Evolutionary conservation across 2,797 vertebrate genomes (phyloP).

Genomic region (Lepidocolaptes lacrymiger): DNA sequence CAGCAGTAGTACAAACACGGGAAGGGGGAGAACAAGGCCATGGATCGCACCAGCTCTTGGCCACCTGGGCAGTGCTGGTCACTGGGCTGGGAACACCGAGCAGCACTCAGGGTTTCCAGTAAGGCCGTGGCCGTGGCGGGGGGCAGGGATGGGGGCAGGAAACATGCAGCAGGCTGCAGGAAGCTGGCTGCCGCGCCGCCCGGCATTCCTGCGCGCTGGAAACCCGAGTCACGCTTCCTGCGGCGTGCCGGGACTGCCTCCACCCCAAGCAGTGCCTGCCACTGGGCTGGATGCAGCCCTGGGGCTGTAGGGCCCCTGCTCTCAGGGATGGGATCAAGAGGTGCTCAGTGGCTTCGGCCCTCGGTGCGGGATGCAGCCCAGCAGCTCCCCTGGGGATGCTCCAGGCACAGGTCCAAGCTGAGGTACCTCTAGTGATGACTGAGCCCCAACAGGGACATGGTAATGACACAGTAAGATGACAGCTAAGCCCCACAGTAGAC

Average conservation of each 20-base stretch:
- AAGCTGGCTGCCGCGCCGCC: constrained; percentile 65
- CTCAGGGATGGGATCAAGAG: fast-evolving
- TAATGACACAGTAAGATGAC: fast-evolving
- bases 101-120: constrained; percentile 69
- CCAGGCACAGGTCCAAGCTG: neutral
- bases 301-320: neutral
- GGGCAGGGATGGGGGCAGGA: constrained; percentile 78
- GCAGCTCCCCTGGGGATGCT: neutral
- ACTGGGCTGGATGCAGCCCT: fast-evolving
- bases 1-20: neutral
- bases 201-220: constrained; percentile 68
- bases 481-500: neutral
- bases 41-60: neutral
- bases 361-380: neutral
- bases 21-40: neutral
- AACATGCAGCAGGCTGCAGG: constrained; percentile 77
- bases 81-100: neutral
- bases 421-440: fast-evolving
- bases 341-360: fast-evolving
- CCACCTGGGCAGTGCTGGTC: neutral
- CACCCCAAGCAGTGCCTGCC: neutral
- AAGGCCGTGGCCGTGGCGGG: neutral
- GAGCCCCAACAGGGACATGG: fast-evolving
- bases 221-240: constrained; percentile 75
- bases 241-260: constrained; percentile 50